phyloP scores from a whole-genome alignment of 2,888 invertebrate species.

The Hyppa rectilinea region DNA sequence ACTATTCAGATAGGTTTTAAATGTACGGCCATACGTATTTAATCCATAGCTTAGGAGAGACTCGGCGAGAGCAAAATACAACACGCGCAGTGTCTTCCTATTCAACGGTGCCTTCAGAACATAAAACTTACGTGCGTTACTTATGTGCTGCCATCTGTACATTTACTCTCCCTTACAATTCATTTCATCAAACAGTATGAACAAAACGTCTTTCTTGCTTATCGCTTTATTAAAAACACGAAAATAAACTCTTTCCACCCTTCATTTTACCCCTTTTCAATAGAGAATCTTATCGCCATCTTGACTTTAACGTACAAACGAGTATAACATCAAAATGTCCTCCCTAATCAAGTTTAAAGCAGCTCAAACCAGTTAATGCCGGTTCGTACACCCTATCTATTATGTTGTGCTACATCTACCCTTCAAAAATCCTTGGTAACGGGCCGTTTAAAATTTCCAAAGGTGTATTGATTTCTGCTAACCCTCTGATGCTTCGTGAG shows the following conservation, averaged over 20 bases:
- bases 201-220: not conserved
- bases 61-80: too few species aligned
- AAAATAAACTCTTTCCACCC: slow-evolving; percentile 13
- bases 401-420: slow-evolving; percentile 62
- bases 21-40: too few species aligned
- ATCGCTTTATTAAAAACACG: slow-evolving; percentile 14
- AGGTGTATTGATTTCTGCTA: slow-evolving; percentile 85
- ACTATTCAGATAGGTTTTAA: too few species aligned
- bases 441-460: slow-evolving; percentile 84
- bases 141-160: too few species aligned
- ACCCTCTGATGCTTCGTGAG: slow-evolving; percentile 73
- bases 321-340: slow-evolving; percentile 62
- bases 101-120: too few species aligned
- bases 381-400: slow-evolving; percentile 63
- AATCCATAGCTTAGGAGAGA: too few species aligned
- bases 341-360: slow-evolving; percentile 67
- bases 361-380: slow-evolving; percentile 61
- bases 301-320: slow-evolving; percentile 65
- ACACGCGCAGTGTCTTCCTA: too few species aligned
- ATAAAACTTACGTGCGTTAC: too few species aligned
- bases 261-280: slow-evolving; percentile 42
- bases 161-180: not conserved
- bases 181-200: slow-evolving; percentile 13
- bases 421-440: slow-evolving; percentile 79
- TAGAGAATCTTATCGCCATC: slow-evolving; percentile 56